Percentiles rank a stretch among this genome's conserved stretches.
These are phyloP conservation scores for Tenrec ecaudatus DNA, from an alignment of 2,113 vertebrate genomes.

Conservation along the genomic window DNA sequence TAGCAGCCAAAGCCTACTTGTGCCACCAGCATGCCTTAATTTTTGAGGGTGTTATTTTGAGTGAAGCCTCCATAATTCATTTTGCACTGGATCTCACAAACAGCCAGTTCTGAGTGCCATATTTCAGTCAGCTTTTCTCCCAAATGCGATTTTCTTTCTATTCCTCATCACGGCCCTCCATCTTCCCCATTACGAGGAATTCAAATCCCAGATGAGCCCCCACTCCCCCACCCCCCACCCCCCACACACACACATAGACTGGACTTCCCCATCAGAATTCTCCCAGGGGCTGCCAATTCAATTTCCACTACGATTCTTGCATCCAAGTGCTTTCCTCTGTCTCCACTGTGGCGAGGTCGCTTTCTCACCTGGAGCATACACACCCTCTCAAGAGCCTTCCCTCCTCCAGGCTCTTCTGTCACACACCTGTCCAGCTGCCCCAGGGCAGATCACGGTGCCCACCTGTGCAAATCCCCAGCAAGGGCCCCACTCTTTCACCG, in stretches of 20 bases:
- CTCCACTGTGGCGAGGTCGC: not conserved
- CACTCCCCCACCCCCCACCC: too few species aligned
- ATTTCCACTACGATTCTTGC: not conserved
- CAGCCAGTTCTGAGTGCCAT: not conserved
- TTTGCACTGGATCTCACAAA: not conserved
- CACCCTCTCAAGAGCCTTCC: not conserved
- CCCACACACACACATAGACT: too few species aligned
- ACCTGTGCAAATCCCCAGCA: not conserved
- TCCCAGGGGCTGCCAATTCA: not conserved
- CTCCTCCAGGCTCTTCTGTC: not conserved
- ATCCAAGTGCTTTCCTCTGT: not conserved
- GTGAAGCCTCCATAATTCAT: not conserved
- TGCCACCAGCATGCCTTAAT: not conserved
- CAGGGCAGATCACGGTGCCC: not conserved
- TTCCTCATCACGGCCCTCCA: not conserved
- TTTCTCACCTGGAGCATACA: not conserved
- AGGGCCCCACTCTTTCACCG: not conserved
- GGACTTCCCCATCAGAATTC: too few species aligned
- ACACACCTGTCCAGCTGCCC: not conserved
- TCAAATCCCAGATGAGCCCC: not conserved
- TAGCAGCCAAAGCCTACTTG: not conserved
- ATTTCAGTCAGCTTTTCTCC: not conserved
- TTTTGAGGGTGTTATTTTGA: not conserved
- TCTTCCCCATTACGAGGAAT: not conserved
- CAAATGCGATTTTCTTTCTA: not conserved